Evolutionary conservation across 23 tunicate species (phyloP), one percentile per base, ranked within the genome.

Genomic region (Botrylloides violaceus): DNA sequence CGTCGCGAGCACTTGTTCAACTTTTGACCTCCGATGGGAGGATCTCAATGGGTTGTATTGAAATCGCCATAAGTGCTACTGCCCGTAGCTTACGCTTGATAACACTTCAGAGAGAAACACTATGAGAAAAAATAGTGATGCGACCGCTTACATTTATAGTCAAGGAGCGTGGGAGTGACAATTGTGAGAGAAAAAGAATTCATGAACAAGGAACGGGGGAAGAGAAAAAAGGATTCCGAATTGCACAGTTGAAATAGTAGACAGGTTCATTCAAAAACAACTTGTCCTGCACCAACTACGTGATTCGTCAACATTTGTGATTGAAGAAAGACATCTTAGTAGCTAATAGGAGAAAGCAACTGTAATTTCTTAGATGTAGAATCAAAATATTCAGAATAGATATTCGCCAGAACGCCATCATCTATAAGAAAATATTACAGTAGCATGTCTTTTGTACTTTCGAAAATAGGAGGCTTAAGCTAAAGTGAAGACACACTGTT

Each of bases 21-120:
- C 74, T 68, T 68, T 68, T 68, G 74, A 68, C 74, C 74, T 39
- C 26, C 9, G 27, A 24, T 43, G 58, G 74, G 74, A 68, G 74
- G 74, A 26, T 37, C 56, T 39, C 74, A 68, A 68, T 68, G 26
- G 74, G 58, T 35, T 56, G 53, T 9, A 68, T 32, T 37, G 74
- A 43, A 36, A 68, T 68, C 58, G 58, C 58, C 74, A 37, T 43
- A 68, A 68, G 74, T 68, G 74, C 74, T 43, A 43, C 74, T 68
- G 58, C 47, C 74, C 74, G 29, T 24, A 43, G 74, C 49, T 26
- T 9, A 43, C 74, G 26, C 74, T 37, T 2, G 23, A 68, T 36
- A 32, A 19, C 36, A n/a, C 5, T 66, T 32, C 27, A 68, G 74
- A 68, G 21, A 65, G 59, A 68, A 43, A 35, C 22, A 43, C 36